Percentiles rank a stretch among this genome's conserved stretches.
phyloP scores from a whole-genome alignment of 2,113 vertebrate species.

The Tringa solitaria region DNA sequence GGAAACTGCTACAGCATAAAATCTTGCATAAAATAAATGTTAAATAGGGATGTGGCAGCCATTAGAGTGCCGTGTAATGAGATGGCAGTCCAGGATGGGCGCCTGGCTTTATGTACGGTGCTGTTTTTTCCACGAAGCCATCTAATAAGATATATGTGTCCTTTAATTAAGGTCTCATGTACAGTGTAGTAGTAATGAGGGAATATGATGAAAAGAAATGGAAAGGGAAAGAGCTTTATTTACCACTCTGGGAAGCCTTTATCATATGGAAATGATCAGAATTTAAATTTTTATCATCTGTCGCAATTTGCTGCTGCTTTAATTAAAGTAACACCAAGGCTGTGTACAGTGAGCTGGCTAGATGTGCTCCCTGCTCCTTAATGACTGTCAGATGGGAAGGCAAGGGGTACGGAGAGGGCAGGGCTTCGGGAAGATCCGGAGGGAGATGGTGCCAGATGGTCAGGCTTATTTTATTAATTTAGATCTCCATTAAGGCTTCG shows the following conservation, averaged over 20 bases:
- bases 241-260: neutral
- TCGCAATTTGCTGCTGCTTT: conserved; percentile 21
- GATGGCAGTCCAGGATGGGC: neutral
- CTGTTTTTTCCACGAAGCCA: neutral
- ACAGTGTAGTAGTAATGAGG: neutral
- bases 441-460: conserved; percentile 63
- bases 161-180: neutral
- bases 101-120: neutral
- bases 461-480: conserved; percentile 62
- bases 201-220: neutral
- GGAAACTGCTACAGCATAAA: neutral
- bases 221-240: neutral
- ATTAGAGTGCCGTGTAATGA: neutral
- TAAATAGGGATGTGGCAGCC: neutral
- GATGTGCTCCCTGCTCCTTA: neutral
- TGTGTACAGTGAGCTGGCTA: neutral
- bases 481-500: neutral
- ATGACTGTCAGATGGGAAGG: conserved; percentile 48
- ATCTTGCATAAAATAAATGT: neutral
- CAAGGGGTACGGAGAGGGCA: neutral
- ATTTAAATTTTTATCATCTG: conserved; percentile 37
- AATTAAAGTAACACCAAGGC: conserved; percentile 14
- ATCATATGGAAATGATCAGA: conserved; percentile 6
- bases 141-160: neutral
- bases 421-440: neutral